Conservation (phyloP, 2,797 vertebrate genomes). For the Onychomys arenicola region DNA sequence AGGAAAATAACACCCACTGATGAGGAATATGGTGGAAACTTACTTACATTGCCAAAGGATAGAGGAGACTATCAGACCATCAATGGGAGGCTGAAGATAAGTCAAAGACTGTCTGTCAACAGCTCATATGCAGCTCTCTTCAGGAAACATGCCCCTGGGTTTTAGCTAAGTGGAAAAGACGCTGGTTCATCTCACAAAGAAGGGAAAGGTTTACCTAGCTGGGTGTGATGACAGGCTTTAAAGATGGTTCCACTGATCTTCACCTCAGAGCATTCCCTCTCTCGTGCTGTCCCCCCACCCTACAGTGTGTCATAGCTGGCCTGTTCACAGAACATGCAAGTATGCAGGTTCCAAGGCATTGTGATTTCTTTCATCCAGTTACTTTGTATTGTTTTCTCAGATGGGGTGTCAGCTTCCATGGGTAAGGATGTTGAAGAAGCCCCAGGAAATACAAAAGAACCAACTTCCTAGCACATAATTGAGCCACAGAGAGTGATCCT, state of each 20-base stretch:
- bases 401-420: background rate
- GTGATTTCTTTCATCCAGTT: background rate
- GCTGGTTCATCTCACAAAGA: background rate
- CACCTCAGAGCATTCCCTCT: background rate
- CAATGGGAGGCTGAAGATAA: slow-evolving; percentile 58
- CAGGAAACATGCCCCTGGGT: background rate
- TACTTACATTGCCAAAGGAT: slow-evolving; percentile 61
- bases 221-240: background rate
- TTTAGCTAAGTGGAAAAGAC: background rate
- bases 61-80: background rate
- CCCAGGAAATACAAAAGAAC: background rate
- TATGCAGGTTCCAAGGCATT: background rate
- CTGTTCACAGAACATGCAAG: background rate
- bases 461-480: background rate
- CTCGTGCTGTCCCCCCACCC: no score
- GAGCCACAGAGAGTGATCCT: background rate
- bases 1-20: slow-evolving; percentile 64
- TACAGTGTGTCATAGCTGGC: background rate
- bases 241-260: background rate
- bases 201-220: background rate
- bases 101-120: slow-evolving; percentile 52
- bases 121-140: slow-evolving; percentile 12
- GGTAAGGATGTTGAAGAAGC: background rate
- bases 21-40: slow-evolving; percentile 52
- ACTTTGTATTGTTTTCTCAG: background rate